A percentile compares a stretch with the other conserved stretches of the same genome.
Conservation (phyloP, 2,888 invertebrate genomes). For the Cosmopolites sordidus region DNA sequence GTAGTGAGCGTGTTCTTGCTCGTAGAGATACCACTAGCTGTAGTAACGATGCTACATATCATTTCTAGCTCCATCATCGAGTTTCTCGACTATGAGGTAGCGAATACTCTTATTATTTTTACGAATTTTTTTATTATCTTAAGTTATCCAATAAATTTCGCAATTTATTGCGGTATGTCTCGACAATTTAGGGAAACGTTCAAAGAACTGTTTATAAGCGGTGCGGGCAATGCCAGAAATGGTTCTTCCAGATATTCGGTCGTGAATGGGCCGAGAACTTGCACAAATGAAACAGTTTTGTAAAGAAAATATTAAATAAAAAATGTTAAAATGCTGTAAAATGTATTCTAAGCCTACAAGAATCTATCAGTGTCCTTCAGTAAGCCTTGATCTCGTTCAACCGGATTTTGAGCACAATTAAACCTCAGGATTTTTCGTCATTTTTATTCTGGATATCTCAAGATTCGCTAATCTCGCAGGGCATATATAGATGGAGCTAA, state of each 20-base stretch:
- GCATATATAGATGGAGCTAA: too few species aligned
- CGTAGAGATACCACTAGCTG: slow-evolving; percentile 79
- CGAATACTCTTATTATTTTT: slow-evolving; percentile 72
- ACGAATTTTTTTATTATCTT: slow-evolving; percentile 89
- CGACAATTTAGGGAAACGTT: slow-evolving; percentile 91
- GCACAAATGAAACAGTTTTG: slow-evolving; percentile 79
- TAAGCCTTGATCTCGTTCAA: too few species aligned
- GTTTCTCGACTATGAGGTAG: slow-evolving; percentile 71
- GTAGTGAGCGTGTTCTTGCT: slow-evolving; percentile 80
- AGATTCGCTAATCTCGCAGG: too few species aligned
- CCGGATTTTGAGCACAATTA: too few species aligned
- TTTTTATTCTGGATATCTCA: too few species aligned
- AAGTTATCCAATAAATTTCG: slow-evolving; percentile 90
- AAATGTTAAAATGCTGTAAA: too few species aligned
- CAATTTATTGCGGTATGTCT: slow-evolving; percentile 95
- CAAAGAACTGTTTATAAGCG: slow-evolving; percentile 71
- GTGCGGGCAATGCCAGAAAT: slow-evolving; percentile 57
- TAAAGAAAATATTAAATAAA: slow-evolving; percentile 43
- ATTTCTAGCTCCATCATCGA: slow-evolving; percentile 65
- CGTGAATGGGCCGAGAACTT: slow-evolving; percentile 77
- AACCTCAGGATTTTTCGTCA: too few species aligned
- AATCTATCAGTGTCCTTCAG: too few species aligned
- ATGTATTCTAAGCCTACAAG: too few species aligned
- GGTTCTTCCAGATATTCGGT: slow-evolving; percentile 74
- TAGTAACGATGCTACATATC: slow-evolving; percentile 79